These are phyloP conservation scores for Pyrrhia umbra DNA, from an alignment of 2,888 invertebrate species.

Conservation along the genomic window DNA sequence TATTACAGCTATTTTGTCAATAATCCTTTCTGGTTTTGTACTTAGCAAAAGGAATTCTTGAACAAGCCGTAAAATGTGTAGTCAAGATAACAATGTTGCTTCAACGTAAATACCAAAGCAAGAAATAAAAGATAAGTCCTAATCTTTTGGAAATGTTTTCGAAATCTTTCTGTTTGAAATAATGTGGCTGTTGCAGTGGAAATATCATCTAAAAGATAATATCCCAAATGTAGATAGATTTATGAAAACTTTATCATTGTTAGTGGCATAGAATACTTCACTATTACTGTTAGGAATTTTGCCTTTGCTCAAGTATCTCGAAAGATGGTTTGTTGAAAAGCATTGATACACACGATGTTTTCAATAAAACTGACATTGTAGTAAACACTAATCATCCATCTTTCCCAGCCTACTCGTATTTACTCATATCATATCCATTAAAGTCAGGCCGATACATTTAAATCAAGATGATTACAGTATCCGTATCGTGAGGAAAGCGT, in stretches of 20 bases:
- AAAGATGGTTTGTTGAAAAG: conserved; percentile 14
- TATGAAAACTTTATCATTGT: neutral
- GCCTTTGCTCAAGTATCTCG: conserved; percentile 4
- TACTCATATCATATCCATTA: conserved; percentile 44
- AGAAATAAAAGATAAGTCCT: conserved; percentile 51
- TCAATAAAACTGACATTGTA: conserved; percentile 54
- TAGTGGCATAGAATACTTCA: neutral
- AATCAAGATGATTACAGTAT: conserved; percentile 58
- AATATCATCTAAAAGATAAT: conserved; percentile 1
- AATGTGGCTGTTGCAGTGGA: conserved; percentile 4
- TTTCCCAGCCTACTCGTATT: conserved; percentile 36
- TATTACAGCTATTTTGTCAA: conserved; percentile 34
- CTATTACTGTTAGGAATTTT: neutral
- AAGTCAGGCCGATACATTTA: conserved; percentile 54
- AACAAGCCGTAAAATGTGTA: conserved; percentile 35
- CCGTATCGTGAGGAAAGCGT: conserved; percentile 69
- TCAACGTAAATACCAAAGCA: conserved; percentile 49
- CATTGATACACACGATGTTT: conserved; percentile 27
- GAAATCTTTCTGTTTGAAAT: conserved; percentile 35
- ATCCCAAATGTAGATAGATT: neutral
- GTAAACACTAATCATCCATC: conserved; percentile 33
- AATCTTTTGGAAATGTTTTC: conserved; percentile 45
- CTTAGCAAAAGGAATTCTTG: conserved; percentile 47
- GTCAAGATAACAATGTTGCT: conserved; percentile 56
- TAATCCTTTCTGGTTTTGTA: conserved; percentile 50